These are phyloP conservation scores for Hyphantria cunea DNA, from an alignment of 1,140 invertebrate species.

Conservation along the genomic window DNA sequence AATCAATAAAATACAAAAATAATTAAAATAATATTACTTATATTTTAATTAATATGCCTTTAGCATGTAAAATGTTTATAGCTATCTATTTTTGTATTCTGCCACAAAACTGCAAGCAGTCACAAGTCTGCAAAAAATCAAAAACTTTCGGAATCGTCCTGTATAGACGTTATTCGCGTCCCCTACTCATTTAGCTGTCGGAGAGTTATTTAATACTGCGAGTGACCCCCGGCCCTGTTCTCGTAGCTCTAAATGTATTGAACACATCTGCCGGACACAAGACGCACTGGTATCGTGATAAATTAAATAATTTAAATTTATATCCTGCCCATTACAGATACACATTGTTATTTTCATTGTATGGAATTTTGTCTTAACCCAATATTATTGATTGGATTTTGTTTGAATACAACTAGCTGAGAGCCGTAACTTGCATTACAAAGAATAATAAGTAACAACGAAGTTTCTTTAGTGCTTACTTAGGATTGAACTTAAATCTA, in stretches of 20 bases:
- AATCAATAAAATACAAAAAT: no score
- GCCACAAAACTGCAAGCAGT: no score
- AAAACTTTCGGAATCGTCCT: conserved; percentile 34
- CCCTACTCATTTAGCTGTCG: conserved; percentile 76
- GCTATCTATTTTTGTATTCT: no score
- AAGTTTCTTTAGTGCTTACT: no score
- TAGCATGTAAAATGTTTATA: no score
- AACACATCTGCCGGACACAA: conserved; percentile 73
- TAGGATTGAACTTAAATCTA: no score
- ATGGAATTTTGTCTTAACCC: background rate
- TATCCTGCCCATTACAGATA: conserved; percentile 15
- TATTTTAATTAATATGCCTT: no score
- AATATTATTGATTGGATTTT: background rate
- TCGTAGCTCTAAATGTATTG: conserved; percentile 64
- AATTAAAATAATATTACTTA: no score
- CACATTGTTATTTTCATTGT: conserved; percentile 3
- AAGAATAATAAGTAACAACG: no score
- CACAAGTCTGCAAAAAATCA: conserved; percentile 2
- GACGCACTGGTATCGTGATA: conserved; percentile 49
- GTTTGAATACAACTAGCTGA: no score
- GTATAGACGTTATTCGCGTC: conserved; percentile 51
- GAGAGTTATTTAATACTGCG: conserved; percentile 78
- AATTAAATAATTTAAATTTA: conserved; percentile 58
- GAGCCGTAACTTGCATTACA: no score
- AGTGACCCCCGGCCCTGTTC: conserved; percentile 62